Evolutionary conservation across 1,140 invertebrate species (phyloP).

Genomic region (Drosophila kurseongensis): DNA sequence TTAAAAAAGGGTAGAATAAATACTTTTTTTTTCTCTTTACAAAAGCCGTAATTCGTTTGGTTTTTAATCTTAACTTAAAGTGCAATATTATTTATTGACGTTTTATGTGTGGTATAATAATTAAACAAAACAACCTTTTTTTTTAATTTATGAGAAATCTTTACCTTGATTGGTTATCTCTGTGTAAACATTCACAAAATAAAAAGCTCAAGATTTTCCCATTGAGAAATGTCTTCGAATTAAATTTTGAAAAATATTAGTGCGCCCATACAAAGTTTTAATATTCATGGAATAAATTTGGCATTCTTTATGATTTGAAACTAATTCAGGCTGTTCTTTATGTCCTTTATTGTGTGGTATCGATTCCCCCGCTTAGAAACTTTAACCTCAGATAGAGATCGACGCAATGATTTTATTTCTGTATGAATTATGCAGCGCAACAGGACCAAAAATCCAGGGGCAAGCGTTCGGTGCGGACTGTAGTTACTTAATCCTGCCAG

Average conservation of each 20-base stretch:
- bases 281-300: conserved; percentile 18
- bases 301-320: conserved; percentile 14
- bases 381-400: neutral
- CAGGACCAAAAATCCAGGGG: conserved; percentile 3
- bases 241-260: conserved; percentile 4
- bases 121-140: too few species aligned
- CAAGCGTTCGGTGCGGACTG: neutral
- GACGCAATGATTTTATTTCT: conserved; percentile 18
- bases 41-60: too few species aligned
- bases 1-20: neutral
- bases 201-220: too few species aligned
- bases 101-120: too few species aligned
- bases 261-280: conserved; percentile 1
- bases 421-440: conserved; percentile 48
- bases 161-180: too few species aligned
- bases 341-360: neutral
- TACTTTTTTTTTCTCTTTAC: too few species aligned
- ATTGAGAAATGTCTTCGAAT: neutral
- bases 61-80: too few species aligned
- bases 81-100: too few species aligned
- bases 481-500: conserved; percentile 66
- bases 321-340: too few species aligned
- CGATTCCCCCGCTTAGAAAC: conserved; percentile 4
- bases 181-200: too few species aligned
- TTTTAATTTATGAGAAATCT: too few species aligned